These are phyloP conservation scores for Siniperca chuatsi DNA, from an alignment of 2,113 vertebrate genomes.

Conservation along the genomic window DNA sequence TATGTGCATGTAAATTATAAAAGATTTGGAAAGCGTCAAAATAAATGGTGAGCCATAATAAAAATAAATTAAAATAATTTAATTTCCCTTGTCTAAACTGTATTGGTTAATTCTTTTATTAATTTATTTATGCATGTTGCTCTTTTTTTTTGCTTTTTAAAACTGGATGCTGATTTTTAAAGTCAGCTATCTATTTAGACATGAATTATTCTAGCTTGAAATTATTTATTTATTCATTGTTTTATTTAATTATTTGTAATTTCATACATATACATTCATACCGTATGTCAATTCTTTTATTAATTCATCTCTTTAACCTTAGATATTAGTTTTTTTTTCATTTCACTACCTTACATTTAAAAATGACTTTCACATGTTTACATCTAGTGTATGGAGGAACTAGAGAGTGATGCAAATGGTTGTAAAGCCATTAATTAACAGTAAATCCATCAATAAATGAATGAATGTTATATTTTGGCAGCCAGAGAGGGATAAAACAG, in stretches of 20 bases:
- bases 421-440: conserved; percentile 2
- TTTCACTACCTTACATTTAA: neutral
- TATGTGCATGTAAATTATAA: neutral
- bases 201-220: neutral
- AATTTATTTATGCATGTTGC: no score
- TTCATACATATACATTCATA: neutral
- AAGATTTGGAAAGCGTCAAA: neutral
- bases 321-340: neutral
- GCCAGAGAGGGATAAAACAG: neutral
- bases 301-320: neutral
- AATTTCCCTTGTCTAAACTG: no score
- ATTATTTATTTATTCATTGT: neutral
- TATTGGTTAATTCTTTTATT: no score
- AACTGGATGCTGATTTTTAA: no score
- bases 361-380: neutral
- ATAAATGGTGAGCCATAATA: neutral
- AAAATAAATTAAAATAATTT: neutral
- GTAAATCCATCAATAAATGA: neutral
- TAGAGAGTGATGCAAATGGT: neutral
- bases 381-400: neutral
- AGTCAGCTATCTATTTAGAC: neutral
- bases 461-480: neutral
- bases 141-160: no score
- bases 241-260: neutral
- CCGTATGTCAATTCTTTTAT: neutral